Evolutionary conservation across 2,797 vertebrate genomes (phyloP).

Genomic region (Atherinosoma microstoma): DNA sequence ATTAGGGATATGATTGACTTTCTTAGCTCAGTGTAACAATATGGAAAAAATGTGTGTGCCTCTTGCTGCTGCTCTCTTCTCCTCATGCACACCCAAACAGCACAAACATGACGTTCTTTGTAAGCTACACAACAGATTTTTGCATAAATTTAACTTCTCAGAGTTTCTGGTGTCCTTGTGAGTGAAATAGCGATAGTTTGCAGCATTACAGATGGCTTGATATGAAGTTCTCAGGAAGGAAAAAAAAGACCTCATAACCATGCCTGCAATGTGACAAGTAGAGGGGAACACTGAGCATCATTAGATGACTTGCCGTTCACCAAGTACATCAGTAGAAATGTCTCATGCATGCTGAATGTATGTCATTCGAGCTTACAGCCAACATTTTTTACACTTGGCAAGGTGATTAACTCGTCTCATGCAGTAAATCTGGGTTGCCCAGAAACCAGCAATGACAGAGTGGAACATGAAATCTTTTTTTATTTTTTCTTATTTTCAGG

Average conservation of each 20-base stretch:
- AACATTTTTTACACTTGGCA: slow-evolving; percentile 67
- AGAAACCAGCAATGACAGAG: slow-evolving; percentile 48
- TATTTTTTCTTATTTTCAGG: slow-evolving; percentile 45
- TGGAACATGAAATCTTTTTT: slow-evolving; percentile 37
- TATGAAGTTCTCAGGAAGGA: slow-evolving; percentile 32
- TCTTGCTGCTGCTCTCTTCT: slow-evolving; percentile 26
- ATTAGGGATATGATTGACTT: slow-evolving; percentile 64
- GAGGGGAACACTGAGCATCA: slow-evolving; percentile 42
- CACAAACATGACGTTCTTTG: slow-evolving; percentile 52
- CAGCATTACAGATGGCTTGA: slow-evolving; percentile 74
- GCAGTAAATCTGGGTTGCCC: slow-evolving; percentile 63
- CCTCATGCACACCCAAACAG: slow-evolving; percentile 28
- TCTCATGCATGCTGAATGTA: slow-evolving; percentile 52
- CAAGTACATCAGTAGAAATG: slow-evolving; percentile 34
- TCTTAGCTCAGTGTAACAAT: slow-evolving; percentile 23
- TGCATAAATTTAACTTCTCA: slow-evolving; percentile 64
- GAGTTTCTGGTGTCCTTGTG: slow-evolving; percentile 68
- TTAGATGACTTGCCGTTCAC: slow-evolving; percentile 45
- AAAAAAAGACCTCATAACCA: slow-evolving; percentile 43
- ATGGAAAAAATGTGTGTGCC: slow-evolving; percentile 8
- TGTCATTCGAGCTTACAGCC: slow-evolving; percentile 60
- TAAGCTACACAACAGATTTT: slow-evolving; percentile 68
- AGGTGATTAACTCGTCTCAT: slow-evolving; percentile 64
- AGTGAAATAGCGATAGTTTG: slow-evolving; percentile 59
- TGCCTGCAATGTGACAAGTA: slow-evolving; percentile 55